phyloP scores from a whole-genome alignment of 1,140 invertebrate species.

The Aphis gossypii region DNA sequence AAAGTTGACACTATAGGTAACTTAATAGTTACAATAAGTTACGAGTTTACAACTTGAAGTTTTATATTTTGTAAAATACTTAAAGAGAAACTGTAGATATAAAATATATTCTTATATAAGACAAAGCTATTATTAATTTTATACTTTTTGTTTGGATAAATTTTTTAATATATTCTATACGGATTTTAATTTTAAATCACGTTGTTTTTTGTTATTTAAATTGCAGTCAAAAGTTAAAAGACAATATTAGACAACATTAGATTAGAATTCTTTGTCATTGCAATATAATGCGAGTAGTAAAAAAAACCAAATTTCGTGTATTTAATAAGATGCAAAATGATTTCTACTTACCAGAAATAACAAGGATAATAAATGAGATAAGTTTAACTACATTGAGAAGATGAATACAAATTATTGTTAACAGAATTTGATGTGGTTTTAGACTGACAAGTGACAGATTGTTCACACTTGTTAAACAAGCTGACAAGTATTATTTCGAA shows the following conservation, averaged over 20 bases:
- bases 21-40: no score
- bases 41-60: no score
- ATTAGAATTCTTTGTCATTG: background rate
- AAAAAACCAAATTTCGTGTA: background rate
- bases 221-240: no score
- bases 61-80: no score
- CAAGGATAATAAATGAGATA: background rate
- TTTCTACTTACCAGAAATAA: background rate
- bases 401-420: background rate
- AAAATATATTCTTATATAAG: no score
- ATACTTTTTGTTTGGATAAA: no score
- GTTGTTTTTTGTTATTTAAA: no score
- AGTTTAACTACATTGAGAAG: background rate
- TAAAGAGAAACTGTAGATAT: no score
- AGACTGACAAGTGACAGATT: background rate
- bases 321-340: background rate
- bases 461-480: background rate
- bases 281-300: background rate
- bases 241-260: background rate
- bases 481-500: background rate
- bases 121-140: no score
- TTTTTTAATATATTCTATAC: no score
- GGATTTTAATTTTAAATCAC: no score
- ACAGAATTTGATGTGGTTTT: background rate
- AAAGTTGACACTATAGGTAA: no score